phyloP scores from a whole-genome alignment of 2,113 vertebrate species.

The Cyanocitta stelleri region DNA sequence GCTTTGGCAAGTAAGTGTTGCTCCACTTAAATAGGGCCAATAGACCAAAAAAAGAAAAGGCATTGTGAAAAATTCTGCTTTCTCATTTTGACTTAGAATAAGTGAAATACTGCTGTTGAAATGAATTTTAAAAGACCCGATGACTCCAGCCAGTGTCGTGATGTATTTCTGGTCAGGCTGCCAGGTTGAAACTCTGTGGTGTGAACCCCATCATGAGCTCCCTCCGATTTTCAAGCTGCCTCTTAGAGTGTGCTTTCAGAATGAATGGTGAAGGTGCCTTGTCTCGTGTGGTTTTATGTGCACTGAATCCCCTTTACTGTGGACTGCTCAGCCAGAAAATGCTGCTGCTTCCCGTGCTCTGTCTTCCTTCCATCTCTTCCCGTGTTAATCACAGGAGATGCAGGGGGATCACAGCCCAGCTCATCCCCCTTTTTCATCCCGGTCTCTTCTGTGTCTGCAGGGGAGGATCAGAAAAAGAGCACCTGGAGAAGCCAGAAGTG shows the following conservation, averaged over 20 bases:
- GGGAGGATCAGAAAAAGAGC: neutral
- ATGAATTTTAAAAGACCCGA: neutral
- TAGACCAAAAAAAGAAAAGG: neutral
- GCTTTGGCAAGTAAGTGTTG: neutral
- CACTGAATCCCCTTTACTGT: neutral
- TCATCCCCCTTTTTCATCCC: neutral
- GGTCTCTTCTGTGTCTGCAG: neutral
- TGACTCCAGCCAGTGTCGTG: neutral
- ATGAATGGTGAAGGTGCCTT: neutral
- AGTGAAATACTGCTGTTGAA: neutral
- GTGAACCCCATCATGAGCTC: neutral
- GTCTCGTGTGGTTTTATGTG: neutral
- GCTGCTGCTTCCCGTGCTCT: neutral
- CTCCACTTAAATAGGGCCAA: neutral
- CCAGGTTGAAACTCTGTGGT: neutral
- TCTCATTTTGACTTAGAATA: neutral
- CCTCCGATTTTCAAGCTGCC: neutral
- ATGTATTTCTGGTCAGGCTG: neutral
- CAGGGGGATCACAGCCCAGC: neutral
- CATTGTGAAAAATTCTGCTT: neutral
- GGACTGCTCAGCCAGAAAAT: neutral
- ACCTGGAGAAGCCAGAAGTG: neutral
- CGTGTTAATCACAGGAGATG: slow-evolving; percentile 13
- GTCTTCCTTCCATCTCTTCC: slow-evolving; percentile 16
- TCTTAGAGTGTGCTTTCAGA: neutral